Conservation (phyloP, 1,140 invertebrate genomes). For the Zaprionus davidi region DNA sequence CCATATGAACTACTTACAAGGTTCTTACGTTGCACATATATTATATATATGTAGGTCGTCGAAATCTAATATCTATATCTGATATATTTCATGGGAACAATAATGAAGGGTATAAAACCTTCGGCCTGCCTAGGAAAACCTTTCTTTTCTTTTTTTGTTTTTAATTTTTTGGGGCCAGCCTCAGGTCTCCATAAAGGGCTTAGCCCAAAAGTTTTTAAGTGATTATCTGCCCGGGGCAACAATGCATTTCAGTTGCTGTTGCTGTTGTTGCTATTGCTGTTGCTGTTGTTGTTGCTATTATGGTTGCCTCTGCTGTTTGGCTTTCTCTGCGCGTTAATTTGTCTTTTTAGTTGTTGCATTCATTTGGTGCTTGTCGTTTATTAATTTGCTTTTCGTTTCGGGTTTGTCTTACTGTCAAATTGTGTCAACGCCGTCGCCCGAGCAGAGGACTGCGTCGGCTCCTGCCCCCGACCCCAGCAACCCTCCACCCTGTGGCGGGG, state of each 20-base stretch:
- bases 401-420: conserved; percentile 82
- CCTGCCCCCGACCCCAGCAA: conserved; percentile 5
- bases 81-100: too few relatives aligned
- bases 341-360: conserved; percentile 79
- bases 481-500: conserved; percentile 16
- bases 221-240: conserved; percentile 69
- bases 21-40: too few relatives aligned
- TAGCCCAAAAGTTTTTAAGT: conserved; percentile 72
- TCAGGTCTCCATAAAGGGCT: conserved; percentile 68
- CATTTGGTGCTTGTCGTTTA: conserved; percentile 77
- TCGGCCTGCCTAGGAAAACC: not conserved
- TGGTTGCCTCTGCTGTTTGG: conserved; percentile 51
- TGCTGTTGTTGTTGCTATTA: conserved; percentile 29
- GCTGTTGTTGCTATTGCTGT: conserved; percentile 8
- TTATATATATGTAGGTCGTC: too few relatives aligned
- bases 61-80: too few relatives aligned
- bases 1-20: too few relatives aligned
- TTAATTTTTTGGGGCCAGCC: conserved; percentile 32
- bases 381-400: conserved; percentile 81
- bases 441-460: conserved; percentile 11
- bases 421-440: conserved; percentile 66
- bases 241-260: conserved; percentile 43
- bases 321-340: conserved; percentile 81
- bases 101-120: not conserved
- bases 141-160: conserved; percentile 18